Evolutionary conservation across 1,140 invertebrate species (phyloP).

Genomic region (Euura saliciscinereae): DNA sequence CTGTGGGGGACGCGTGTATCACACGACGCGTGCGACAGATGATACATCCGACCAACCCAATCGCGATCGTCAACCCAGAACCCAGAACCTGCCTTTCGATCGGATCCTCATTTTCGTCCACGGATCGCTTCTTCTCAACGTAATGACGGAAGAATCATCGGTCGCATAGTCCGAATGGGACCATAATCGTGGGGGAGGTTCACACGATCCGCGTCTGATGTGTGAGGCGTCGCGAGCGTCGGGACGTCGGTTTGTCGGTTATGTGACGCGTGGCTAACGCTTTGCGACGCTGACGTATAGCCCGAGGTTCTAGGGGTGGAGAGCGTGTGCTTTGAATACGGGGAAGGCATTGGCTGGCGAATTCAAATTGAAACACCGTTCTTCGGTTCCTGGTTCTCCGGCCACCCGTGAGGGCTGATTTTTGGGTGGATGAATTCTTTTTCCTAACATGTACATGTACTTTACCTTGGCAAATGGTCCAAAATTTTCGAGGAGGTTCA

Average conservation of each 20-base stretch:
- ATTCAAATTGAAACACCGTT: background rate
- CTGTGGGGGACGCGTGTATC: constrained; percentile 26
- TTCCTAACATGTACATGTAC: too few species aligned
- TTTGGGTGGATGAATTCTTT: background rate
- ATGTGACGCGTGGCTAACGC: constrained; percentile 29
- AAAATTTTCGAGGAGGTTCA: too few species aligned
- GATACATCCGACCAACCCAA: constrained; percentile 36
- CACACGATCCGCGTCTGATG: constrained; percentile 21
- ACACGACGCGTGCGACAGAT: constrained; percentile 39
- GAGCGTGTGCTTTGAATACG: background rate
- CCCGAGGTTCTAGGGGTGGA: constrained; percentile 10
- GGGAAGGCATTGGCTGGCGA: background rate
- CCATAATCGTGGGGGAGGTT: too few species aligned
- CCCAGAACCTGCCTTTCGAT: background rate
- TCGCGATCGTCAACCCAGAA: background rate
- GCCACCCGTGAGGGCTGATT: background rate
- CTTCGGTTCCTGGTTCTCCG: background rate
- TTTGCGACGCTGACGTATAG: constrained; percentile 31
- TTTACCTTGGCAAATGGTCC: too few species aligned
- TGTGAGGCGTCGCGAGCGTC: constrained; percentile 22
- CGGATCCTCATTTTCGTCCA: background rate
- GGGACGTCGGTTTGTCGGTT: constrained; percentile 24
- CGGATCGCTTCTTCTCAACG: too few species aligned
- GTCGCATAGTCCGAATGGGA: too few species aligned
- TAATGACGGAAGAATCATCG: too few species aligned